Conservation (phyloP, 2,888 invertebrate genomes). For the Melangyna quadrimaculata region DNA sequence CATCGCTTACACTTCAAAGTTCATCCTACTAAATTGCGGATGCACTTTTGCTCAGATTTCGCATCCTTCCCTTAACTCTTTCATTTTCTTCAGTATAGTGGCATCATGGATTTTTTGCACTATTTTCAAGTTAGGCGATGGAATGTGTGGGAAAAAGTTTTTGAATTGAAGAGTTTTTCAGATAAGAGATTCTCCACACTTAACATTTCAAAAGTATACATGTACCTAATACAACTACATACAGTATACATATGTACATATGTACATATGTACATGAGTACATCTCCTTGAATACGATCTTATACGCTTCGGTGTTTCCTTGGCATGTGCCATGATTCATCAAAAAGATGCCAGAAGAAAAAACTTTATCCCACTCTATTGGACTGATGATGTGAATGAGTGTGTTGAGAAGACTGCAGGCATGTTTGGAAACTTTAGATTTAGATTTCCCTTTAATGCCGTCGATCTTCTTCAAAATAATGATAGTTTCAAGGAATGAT, state of each 20-base stretch:
- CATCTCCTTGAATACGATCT: constrained; percentile 24
- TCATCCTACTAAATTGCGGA: constrained; percentile 40
- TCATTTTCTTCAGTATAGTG: neutral
- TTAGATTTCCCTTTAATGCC: constrained; percentile 41
- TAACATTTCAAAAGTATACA: neutral
- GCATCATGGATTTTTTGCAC: constrained; percentile 7
- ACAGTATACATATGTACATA: no score
- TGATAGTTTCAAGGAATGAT: constrained; percentile 24
- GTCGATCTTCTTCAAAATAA: constrained; percentile 47
- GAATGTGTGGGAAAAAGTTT: constrained; percentile 52
- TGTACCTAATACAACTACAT: no score
- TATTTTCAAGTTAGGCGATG: constrained; percentile 38
- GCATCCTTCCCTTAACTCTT: constrained; percentile 11
- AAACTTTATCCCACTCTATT: constrained; percentile 58
- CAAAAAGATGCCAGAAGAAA: constrained; percentile 53
- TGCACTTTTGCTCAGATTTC: constrained; percentile 40
- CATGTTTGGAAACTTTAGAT: constrained; percentile 49
- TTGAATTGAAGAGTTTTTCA: constrained; percentile 49
- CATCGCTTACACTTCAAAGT: constrained; percentile 62
- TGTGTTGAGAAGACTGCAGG: constrained; percentile 20
- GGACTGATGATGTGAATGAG: constrained; percentile 56
- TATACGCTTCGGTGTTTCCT: constrained; percentile 39
- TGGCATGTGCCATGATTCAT: constrained; percentile 66
- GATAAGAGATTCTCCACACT: constrained; percentile 45
- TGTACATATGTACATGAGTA: neutral